Evolutionary conservation across 2,113 vertebrate genomes (phyloP).

Genomic region (Stercorarius parasiticus): DNA sequence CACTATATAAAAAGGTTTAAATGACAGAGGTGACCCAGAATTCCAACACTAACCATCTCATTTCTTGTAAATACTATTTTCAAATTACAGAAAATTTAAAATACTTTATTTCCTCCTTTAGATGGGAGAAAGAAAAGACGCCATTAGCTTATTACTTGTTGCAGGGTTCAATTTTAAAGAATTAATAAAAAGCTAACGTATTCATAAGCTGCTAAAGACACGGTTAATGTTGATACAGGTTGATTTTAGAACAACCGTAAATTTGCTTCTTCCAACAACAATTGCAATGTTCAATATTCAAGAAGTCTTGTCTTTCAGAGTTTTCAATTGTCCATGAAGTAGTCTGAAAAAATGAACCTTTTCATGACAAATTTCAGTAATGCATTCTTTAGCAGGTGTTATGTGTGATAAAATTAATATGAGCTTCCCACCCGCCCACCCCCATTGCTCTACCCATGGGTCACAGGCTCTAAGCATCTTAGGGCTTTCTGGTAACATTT

Average conservation of each 20-base stretch:
- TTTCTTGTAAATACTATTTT: conserved; percentile 39
- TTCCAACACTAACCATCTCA: neutral
- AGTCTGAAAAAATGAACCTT: neutral
- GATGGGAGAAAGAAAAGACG: conserved; percentile 21
- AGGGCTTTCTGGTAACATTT: neutral
- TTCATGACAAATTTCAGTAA: neutral
- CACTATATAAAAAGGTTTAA: neutral
- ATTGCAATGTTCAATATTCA: neutral
- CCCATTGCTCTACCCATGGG: neutral
- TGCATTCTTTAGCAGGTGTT: neutral
- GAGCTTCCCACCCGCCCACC: no score
- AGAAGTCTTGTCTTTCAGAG: conserved; percentile 8
- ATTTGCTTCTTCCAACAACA: conserved; percentile 34
- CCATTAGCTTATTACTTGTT: conserved; percentile 44
- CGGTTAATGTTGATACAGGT: conserved; percentile 21
- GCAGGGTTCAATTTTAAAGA: conserved; percentile 31
- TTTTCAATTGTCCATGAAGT: neutral
- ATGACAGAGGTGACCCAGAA: neutral
- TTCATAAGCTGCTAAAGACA: conserved; percentile 57
- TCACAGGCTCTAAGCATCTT: neutral
- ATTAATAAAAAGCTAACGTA: conserved; percentile 56
- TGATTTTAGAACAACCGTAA: conserved; percentile 24
- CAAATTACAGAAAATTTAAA: conserved; percentile 64
- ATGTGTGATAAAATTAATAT: neutral
- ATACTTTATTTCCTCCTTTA: conserved; percentile 21